A percentile compares a stretch with the other conserved stretches of the same genome.
Conservation (phyloP, 2,113 vertebrate species). For the Mesocricetus auratus region DNA sequence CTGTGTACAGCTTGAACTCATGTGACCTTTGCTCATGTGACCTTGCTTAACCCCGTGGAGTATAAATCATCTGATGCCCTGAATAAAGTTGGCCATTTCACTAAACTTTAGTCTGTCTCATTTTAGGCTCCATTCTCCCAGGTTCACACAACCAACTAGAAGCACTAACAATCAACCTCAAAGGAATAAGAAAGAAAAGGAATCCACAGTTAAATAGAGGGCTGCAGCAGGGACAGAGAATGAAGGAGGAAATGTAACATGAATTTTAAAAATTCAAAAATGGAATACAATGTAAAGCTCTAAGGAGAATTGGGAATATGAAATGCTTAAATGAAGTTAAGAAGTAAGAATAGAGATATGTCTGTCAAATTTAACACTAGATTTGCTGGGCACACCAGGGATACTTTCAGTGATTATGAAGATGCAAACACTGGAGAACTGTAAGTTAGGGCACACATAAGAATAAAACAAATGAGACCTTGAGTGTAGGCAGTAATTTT, state of each 20-base stretch:
- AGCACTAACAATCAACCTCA: background rate
- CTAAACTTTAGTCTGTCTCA: background rate
- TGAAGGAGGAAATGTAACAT: background rate
- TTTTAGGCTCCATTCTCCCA: background rate
- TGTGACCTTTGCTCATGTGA: background rate
- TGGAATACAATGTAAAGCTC: background rate
- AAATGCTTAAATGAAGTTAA: constrained; percentile 30
- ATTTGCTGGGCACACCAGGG: background rate
- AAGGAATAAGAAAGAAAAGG: background rate
- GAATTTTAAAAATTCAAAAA: background rate
- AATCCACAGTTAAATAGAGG: background rate
- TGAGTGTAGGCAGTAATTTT: background rate
- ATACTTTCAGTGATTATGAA: background rate
- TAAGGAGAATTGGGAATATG: background rate
- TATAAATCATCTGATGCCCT: background rate
- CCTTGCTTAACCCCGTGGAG: background rate
- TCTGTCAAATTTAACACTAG: background rate
- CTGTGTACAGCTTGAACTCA: background rate
- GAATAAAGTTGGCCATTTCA: background rate
- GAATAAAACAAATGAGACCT: background rate
- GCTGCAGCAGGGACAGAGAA: background rate
- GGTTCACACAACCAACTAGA: background rate
- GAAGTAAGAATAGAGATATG: constrained; percentile 16
- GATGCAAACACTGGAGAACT: background rate
- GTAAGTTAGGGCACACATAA: background rate